A percentile compares a stretch with the other conserved stretches of the same genome.
phyloP scores from a whole-genome alignment of 2,113 vertebrate species.

The Aplodontia rufa region DNA sequence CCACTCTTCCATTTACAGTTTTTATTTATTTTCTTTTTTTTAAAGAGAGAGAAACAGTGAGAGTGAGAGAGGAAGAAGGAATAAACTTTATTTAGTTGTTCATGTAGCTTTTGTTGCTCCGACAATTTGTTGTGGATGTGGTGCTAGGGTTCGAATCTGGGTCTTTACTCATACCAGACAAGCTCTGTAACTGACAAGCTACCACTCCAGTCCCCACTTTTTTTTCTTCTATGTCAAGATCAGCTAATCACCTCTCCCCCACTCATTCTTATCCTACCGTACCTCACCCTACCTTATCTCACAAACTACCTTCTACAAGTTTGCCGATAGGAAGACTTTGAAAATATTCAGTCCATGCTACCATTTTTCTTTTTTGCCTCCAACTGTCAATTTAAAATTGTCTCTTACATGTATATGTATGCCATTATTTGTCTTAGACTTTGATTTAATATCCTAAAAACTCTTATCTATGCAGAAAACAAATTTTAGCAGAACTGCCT shows the following conservation, averaged over 20 bases:
- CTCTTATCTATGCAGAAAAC: background rate
- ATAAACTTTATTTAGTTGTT: too few relatives aligned
- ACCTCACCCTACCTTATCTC: background rate
- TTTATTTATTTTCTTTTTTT: too few relatives aligned
- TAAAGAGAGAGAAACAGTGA: too few relatives aligned
- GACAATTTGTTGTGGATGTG: too few relatives aligned
- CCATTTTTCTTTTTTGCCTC: background rate
- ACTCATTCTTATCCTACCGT: background rate
- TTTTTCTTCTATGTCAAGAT: background rate
- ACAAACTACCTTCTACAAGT: background rate
- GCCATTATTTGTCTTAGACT: background rate
- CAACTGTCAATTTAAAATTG: background rate
- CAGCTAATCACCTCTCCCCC: background rate
- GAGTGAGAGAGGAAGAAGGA: too few relatives aligned
- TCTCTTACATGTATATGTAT: accelerated
- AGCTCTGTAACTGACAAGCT: too few relatives aligned
- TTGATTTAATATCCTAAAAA: background rate
- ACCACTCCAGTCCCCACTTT: background rate
- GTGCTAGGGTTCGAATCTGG: too few relatives aligned
- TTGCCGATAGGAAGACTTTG: background rate
- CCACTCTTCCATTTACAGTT: background rate
- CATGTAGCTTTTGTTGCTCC: too few relatives aligned
- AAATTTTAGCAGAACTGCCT: background rate
- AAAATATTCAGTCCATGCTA: background rate
- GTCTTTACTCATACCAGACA: too few relatives aligned